Base-by-base conservation (phyloP, 2,113 vertebrate species). In the Sebastes schlegelii region DNA sequence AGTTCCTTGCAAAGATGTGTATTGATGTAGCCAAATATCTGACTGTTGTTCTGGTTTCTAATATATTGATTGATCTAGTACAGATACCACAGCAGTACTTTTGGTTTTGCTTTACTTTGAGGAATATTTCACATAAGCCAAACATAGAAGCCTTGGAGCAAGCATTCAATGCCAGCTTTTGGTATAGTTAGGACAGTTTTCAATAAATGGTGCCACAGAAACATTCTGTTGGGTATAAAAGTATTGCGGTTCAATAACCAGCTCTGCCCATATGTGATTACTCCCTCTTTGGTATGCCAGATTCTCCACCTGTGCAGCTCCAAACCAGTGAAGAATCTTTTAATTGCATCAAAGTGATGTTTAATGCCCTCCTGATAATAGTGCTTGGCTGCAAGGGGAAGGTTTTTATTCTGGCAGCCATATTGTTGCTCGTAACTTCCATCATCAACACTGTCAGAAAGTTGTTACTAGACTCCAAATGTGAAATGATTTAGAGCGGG, bases 401-500 rank as follows among this genome's bases (percentile, higher is more conserved):
- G 17, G 5, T 64, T 89, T 88, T 88, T 69, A 62, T 67, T 82
- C 40, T 66, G n/a, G 74, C 70, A 48, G 74, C 60, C 46, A 55
- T 64, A 80, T 63, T 85, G 77, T 65, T 67, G 12, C 68, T 79
- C 58, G 16, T 87, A 81, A 84, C 49, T 73, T 74, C 74, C 49
- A 48, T 77, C 62, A 79, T 89, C 51, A 68, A 51, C 21, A 10
- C 42, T 49, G 54, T 87, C 83, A 72, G 21, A 77, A 75, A 77
- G 65, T 65, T 86, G 83, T 74, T 76, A 72, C 68, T 70, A 14
- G 69, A 68, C 73, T 81, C 48, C 42, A 34, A 60, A 61, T n/a
- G 66, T 57, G 52, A 65, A 78, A 71, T 85, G 85, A 92, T 91
- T 89, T 82, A 93, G 46, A 77, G 80, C 23, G 14, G 21, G 67